Evolutionary conservation across 2,888 invertebrate species (phyloP).

Genomic region (Acrobasis repandana): DNA sequence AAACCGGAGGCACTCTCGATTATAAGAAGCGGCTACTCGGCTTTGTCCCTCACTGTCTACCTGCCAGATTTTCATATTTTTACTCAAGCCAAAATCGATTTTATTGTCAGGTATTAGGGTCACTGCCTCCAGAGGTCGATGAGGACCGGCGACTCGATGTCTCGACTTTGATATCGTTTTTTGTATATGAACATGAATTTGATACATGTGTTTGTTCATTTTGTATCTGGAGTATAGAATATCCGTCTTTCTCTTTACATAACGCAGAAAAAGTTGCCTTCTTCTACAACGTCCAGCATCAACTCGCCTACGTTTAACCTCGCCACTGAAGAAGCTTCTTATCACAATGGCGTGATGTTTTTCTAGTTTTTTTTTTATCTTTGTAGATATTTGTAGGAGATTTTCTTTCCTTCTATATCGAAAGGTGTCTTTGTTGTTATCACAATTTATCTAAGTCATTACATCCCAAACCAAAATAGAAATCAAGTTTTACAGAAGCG

Average conservation of each 20-base stretch:
- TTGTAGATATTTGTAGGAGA: too few relatives aligned
- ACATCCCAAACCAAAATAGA: slow-evolving; percentile 21
- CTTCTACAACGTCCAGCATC: too few relatives aligned
- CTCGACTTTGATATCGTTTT: slow-evolving; percentile 71
- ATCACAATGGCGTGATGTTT: too few relatives aligned
- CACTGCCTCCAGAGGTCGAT: slow-evolving; percentile 30
- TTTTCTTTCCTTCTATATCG: too few relatives aligned
- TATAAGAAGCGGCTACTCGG: slow-evolving; percentile 75
- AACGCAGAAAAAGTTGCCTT: too few relatives aligned
- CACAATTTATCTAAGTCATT: neutral
- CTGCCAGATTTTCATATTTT: slow-evolving; percentile 44
- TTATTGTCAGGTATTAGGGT: slow-evolving; percentile 46
- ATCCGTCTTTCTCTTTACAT: neutral
- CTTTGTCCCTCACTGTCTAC: slow-evolving; percentile 63
- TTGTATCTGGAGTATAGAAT: slow-evolving; percentile 50
- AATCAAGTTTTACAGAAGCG: slow-evolving; percentile 31
- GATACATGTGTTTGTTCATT: slow-evolving; percentile 53
- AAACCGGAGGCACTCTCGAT: slow-evolving; percentile 77
- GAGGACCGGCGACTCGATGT: slow-evolving; percentile 67
- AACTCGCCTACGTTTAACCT: too few relatives aligned
- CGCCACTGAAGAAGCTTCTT: too few relatives aligned
- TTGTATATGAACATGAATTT: slow-evolving; percentile 57
- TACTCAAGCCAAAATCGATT: slow-evolving; percentile 44
- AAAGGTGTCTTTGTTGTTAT: too few relatives aligned
- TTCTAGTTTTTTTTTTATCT: too few relatives aligned